Conservation (phyloP, 2,797 vertebrate genomes). For the Poecile montanus region DNA sequence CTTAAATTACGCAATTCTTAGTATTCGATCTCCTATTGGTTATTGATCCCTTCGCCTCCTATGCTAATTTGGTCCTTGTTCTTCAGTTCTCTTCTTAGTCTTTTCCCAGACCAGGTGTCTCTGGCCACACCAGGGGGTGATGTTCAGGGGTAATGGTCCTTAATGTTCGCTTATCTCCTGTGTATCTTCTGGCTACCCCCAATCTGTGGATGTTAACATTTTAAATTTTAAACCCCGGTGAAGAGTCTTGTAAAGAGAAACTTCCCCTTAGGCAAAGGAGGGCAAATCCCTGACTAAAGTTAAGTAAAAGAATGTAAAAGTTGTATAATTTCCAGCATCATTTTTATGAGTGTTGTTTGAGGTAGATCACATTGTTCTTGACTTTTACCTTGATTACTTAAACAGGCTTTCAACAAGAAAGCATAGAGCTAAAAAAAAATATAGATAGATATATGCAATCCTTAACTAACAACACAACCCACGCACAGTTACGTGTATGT, state of each 20-base stretch:
- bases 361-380: neutral
- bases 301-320: neutral
- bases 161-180: neutral
- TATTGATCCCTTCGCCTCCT: neutral
- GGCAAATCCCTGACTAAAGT: neutral
- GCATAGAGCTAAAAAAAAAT: neutral
- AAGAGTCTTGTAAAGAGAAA: neutral
- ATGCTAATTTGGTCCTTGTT: neutral
- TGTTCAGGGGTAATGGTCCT: accelerated
- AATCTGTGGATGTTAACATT: neutral
- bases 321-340: neutral
- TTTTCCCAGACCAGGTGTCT: neutral
- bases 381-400: neutral
- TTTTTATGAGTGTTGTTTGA: neutral
- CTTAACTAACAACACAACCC: neutral
- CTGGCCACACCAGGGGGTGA: accelerated
- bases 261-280: neutral
- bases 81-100: neutral
- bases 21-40: neutral
- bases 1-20: neutral
- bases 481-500: neutral
- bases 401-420: neutral
- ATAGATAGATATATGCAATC: neutral
- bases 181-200: neutral
- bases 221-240: neutral